Evolutionary conservation across 1,140 invertebrate species (phyloP), one percentile per base, ranked within the genome.

Genomic region (Oryzaephilus surinamensis): DNA sequence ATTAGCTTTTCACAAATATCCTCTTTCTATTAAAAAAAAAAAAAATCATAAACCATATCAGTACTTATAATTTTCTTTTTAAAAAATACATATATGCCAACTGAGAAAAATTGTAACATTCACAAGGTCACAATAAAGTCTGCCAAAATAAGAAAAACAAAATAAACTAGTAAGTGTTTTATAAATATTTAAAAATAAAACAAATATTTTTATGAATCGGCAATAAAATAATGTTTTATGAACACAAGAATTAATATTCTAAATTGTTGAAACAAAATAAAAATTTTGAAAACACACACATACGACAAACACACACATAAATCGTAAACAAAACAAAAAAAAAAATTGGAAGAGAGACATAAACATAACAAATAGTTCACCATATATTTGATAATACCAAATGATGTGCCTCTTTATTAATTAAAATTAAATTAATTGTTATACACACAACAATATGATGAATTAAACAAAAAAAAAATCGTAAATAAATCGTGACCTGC

Each of bases 391-490:
- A 57, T 56, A 54, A 55, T 59, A 59, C 57, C 57, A 59, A 59
- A 57, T 48, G 43, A 59, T 59, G 57, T 59, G 57, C 57, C 57
- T 59, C 50, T 59, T 40, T 53, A n/a, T n/a, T n/a, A n/a, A n/a
- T n/a, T n/a, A n/a, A 40, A 53, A 37, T 38, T 40, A 46, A 43
- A 31, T 42, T 39, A 32, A 43, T 38, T 39, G 46, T 35, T 43
- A 45, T 29, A 43, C 38, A 45, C 41, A 35, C 28, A 46, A 41
- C 27, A 48, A 34, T 40, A 20, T 40, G 28, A 38, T n/a, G n/a
- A n/a, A n/a, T n/a, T n/a, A n/a, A n/a, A n/a, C n/a, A n/a, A 36
- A 29, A 16, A 26, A 37, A 35, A 35, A 43, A 38, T 21, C 20
- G 10, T 21, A 21, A 6, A 30, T n/a, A 32, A 30, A 46, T 38